Percentiles rank a stretch among this genome's conserved stretches.
Evolutionary conservation across 2,888 invertebrate species (phyloP).

Genomic region (Xestia ashworthii): DNA sequence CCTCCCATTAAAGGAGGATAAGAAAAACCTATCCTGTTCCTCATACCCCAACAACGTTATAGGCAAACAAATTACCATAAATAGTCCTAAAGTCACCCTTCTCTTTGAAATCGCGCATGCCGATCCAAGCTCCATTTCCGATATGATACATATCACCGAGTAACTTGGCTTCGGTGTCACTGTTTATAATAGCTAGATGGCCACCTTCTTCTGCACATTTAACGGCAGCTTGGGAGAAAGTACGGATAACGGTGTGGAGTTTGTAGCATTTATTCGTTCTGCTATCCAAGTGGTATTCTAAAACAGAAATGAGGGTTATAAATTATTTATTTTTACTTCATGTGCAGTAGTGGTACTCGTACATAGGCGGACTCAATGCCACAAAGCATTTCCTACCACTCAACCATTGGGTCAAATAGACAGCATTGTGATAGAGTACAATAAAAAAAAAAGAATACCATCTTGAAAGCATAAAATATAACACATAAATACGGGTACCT

Average conservation of each 20-base stretch:
- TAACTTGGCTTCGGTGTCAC: constrained; percentile 10
- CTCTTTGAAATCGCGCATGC: not conserved
- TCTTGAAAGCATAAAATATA: no score
- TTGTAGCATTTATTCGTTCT: constrained; percentile 22
- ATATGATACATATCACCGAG: not conserved
- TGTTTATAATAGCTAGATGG: constrained; percentile 27
- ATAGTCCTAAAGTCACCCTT: constrained; percentile 3
- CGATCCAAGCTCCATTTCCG: not conserved
- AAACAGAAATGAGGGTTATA: not conserved
- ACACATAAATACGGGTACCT: no score
- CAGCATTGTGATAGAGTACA: no score
- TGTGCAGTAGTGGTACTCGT: no score
- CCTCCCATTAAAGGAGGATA: not conserved
- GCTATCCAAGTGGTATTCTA: constrained; percentile 5
- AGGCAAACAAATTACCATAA: constrained; percentile 2
- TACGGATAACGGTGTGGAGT: not conserved
- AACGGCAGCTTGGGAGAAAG: not conserved
- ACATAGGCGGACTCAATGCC: no score
- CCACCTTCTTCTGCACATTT: constrained; percentile 13
- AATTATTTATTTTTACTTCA: not conserved
- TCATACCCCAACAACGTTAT: not conserved
- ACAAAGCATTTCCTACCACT: no score
- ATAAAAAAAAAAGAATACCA: no score
- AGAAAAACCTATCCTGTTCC: no score
- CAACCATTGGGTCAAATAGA: no score